phyloP scores from a whole-genome alignment of 1,140 invertebrate genomes.

The Dendroctonus valens region DNA sequence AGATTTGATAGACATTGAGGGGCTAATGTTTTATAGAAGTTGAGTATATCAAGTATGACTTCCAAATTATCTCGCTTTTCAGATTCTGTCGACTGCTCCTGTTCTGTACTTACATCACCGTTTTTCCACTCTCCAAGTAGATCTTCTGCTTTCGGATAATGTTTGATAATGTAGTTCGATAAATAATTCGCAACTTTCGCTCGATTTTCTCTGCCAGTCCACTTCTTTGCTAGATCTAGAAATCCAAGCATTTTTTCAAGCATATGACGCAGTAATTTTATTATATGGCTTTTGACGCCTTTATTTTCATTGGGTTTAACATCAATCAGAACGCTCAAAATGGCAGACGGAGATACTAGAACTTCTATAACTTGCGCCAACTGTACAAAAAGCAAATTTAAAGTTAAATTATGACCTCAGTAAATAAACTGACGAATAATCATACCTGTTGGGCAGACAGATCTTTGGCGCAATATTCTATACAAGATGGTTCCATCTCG shows the following conservation, averaged over 20 bases:
- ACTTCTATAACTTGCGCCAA: constrained; percentile 54
- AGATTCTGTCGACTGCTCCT: constrained; percentile 1
- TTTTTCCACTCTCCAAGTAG: constrained; percentile 54
- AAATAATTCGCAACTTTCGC: constrained; percentile 52
- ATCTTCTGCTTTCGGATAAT: constrained; percentile 54
- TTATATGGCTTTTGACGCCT: constrained; percentile 52
- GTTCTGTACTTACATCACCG: background rate
- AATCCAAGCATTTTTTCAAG: constrained; percentile 52
- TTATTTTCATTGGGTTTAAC: constrained; percentile 48
- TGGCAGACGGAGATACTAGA: constrained; percentile 53
- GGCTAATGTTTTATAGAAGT: constrained; percentile 56
- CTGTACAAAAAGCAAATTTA: constrained; percentile 41
- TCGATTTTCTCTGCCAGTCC: constrained; percentile 38
- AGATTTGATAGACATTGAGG: constrained; percentile 56
- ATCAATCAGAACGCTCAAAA: constrained; percentile 52
- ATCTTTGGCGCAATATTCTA: constrained; percentile 45
- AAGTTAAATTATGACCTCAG: background rate
- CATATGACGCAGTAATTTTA: constrained; percentile 54
- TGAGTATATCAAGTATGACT: constrained; percentile 56
- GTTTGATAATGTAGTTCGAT: constrained; percentile 53
- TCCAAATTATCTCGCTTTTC: constrained; percentile 48
- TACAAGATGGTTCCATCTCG: constrained; percentile 51
- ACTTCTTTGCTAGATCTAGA: constrained; percentile 47
- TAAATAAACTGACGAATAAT: background rate
- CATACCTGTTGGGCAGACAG: constrained; percentile 43